A percentile compares a stretch with the other conserved stretches of the same genome.
Conservation (phyloP, 2,113 vertebrate genomes). For the Pampusana beccarii region DNA sequence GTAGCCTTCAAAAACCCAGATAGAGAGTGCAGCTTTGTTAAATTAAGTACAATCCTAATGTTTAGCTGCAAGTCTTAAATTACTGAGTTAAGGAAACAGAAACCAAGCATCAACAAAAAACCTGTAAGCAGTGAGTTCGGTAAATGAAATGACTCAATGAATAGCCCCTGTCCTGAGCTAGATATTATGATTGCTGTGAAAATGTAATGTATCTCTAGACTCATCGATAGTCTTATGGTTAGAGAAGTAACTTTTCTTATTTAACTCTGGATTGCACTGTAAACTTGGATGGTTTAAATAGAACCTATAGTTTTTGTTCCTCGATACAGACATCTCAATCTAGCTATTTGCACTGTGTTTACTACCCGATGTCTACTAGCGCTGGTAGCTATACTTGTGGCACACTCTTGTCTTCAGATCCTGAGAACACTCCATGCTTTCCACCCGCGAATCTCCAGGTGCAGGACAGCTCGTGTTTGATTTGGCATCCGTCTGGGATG, state of each 20-base stretch:
- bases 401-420: background rate
- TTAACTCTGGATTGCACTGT: background rate
- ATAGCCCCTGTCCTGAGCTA: background rate
- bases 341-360: background rate
- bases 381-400: background rate
- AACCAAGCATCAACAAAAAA: background rate
- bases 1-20: background rate
- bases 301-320: background rate
- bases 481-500: slow-evolving; percentile 20
- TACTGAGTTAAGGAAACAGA: background rate
- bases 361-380: background rate
- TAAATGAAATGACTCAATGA: background rate
- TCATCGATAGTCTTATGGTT: background rate
- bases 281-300: background rate
- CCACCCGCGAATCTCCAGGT: background rate
- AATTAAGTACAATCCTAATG: background rate
- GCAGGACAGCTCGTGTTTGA: slow-evolving; percentile 11
- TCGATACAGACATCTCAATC: background rate
- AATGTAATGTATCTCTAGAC: background rate
- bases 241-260: background rate
- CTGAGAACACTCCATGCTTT: background rate
- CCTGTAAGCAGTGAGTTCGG: background rate
- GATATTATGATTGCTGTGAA: background rate
- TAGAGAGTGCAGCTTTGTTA: background rate
- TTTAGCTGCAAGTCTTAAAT: background rate